Conservation (phyloP, 1,140 invertebrate genomes). For the Heterodera carotae region DNA sequence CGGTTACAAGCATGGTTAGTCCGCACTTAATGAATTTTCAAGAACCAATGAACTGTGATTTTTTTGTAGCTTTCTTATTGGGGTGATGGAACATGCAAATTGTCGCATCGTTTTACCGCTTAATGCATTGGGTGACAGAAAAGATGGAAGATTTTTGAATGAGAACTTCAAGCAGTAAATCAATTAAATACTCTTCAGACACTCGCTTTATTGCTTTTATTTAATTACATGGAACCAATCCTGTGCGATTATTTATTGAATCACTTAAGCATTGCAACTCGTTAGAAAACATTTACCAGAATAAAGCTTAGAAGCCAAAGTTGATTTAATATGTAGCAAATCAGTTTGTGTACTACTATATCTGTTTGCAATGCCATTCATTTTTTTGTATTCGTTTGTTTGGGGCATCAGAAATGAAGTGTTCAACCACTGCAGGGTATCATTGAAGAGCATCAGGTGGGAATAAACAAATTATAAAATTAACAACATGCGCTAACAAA, state of each 20-base stretch:
- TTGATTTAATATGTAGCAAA: no score
- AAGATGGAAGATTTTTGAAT: background rate
- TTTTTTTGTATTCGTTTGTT: no score
- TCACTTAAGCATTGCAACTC: no score
- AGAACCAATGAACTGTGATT: background rate
- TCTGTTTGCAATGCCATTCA: no score
- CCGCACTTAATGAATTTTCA: background rate
- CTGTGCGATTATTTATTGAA: no score
- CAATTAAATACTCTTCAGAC: background rate
- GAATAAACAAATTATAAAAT: background rate
- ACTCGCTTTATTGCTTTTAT: no score
- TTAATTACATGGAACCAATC: no score
- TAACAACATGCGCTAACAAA: constrained; percentile 17
- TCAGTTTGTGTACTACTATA: no score
- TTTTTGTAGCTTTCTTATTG: constrained; percentile 24
- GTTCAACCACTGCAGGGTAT: constrained; percentile 58
- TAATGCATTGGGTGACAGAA: background rate
- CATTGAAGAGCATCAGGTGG: constrained; percentile 50
- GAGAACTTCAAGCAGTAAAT: background rate
- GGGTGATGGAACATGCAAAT: constrained; percentile 7
- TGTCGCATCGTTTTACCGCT: constrained; percentile 29
- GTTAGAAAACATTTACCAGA: no score
- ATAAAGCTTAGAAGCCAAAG: no score
- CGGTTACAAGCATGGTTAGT: background rate
- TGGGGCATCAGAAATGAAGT: no score